Conservation (phyloP, 2,113 vertebrate species). For the Myotis davidii region DNA sequence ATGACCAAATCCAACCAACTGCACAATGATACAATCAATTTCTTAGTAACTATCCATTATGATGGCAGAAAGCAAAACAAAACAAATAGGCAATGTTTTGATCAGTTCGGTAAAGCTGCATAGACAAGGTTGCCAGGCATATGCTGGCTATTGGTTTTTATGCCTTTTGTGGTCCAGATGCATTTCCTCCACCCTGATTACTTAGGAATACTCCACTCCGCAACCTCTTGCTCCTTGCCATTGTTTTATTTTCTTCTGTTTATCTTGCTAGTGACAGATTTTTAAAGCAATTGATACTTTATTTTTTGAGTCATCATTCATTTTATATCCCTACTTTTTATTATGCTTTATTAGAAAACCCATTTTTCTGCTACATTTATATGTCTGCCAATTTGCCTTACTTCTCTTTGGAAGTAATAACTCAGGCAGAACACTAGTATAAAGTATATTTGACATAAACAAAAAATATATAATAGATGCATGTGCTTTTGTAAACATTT, state of each 20-base stretch:
- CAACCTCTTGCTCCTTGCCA: neutral
- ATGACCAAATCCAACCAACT: slow-evolving; percentile 69
- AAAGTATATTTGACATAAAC: slow-evolving; percentile 16
- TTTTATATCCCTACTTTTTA: neutral
- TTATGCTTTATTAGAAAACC: slow-evolving; percentile 20
- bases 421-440: neutral
- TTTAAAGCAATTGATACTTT: slow-evolving; percentile 9
- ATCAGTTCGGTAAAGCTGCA: slow-evolving; percentile 39
- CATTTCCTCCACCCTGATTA: neutral
- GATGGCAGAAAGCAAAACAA: slow-evolving; percentile 67
- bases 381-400: neutral
- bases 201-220: neutral
- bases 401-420: slow-evolving; percentile 5
- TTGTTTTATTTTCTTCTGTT: slow-evolving; percentile 21
- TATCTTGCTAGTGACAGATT: slow-evolving; percentile 43
- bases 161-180: neutral
- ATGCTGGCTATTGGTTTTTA: neutral
- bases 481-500: neutral
- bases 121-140: neutral
- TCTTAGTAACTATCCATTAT: slow-evolving; percentile 65
- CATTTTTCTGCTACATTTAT: slow-evolving; percentile 13
- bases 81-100: slow-evolving; percentile 59
- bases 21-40: slow-evolving; percentile 72
- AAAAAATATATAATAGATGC: slow-evolving; percentile 2
- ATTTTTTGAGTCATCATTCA: slow-evolving; percentile 11